Conservation (phyloP, 2,797 vertebrate species). For the Muscicapa comitata region DNA sequence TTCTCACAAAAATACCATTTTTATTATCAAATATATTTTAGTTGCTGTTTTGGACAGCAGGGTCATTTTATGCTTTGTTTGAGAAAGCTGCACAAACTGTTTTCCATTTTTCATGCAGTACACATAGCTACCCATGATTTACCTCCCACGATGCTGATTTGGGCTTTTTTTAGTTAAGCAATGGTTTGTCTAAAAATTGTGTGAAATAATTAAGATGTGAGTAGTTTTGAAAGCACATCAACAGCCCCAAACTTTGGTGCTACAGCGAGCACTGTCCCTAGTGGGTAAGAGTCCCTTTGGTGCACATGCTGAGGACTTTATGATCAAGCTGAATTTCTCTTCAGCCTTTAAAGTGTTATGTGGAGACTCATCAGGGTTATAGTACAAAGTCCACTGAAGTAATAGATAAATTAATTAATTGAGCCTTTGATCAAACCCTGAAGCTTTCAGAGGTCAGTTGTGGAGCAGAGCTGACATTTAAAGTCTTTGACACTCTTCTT, state of each 20-base stretch:
- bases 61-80: slow-evolving; percentile 55
- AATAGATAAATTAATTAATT: background rate
- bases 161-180: background rate
- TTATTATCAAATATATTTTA: slow-evolving; percentile 55
- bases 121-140: slow-evolving; percentile 24
- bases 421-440: slow-evolving; percentile 1
- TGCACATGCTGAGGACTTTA: fast-evolving
- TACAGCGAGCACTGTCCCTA: fast-evolving
- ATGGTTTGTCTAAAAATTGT: background rate
- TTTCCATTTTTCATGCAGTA: slow-evolving; percentile 63
- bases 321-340: background rate
- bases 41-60: slow-evolving; percentile 53
- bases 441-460: background rate
- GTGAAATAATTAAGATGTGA: background rate
- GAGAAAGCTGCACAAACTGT: slow-evolving; percentile 37
- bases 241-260: background rate
- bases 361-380: background rate
- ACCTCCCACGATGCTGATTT: background rate
- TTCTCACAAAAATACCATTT: slow-evolving; percentile 46
- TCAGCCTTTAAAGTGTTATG: background rate
- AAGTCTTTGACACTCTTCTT: background rate
- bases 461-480: background rate
- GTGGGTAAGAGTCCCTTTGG: background rate
- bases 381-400: background rate
- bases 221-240: background rate